phyloP scores from a whole-genome alignment of 2,113 vertebrate species.

The Lepus europaeus region DNA sequence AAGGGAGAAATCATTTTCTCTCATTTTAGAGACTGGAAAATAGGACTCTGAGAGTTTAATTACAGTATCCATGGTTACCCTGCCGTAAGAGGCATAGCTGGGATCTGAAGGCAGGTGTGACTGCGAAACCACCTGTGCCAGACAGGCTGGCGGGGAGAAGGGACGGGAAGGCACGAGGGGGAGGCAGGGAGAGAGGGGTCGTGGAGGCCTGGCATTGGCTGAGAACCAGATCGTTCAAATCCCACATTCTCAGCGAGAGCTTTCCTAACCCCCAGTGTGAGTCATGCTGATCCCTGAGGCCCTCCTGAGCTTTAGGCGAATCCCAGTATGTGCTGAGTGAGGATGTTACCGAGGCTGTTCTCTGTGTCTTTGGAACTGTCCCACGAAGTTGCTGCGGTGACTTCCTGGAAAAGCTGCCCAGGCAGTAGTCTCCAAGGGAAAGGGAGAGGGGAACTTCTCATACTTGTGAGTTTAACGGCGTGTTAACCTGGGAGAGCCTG shows the following conservation, averaged over 20 bases:
- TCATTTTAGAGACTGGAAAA: constrained; percentile 50
- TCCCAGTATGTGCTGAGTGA: neutral
- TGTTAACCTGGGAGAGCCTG: neutral
- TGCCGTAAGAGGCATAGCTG: neutral
- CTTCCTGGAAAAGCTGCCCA: neutral
- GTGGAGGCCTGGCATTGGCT: no score
- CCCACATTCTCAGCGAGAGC: neutral
- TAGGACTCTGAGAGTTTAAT: neutral
- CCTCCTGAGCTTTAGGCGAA: neutral
- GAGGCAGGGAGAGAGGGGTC: neutral
- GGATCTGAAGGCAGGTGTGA: constrained; percentile 38
- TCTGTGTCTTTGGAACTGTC: neutral
- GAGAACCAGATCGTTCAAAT: neutral
- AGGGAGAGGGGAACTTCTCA: fast-evolving
- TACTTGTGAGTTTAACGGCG: neutral
- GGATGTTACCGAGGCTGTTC: neutral
- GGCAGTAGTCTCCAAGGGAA: neutral
- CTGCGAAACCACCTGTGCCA: neutral
- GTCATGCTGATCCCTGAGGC: neutral
- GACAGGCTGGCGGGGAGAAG: neutral
- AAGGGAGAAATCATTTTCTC: neutral
- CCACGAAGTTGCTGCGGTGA: neutral
- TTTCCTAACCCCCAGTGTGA: neutral
- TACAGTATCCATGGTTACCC: constrained; percentile 41
- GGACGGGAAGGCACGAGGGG: neutral